Base-by-base conservation (phyloP, 1,140 invertebrate genomes). In the Scaptomyza graminum region DNA sequence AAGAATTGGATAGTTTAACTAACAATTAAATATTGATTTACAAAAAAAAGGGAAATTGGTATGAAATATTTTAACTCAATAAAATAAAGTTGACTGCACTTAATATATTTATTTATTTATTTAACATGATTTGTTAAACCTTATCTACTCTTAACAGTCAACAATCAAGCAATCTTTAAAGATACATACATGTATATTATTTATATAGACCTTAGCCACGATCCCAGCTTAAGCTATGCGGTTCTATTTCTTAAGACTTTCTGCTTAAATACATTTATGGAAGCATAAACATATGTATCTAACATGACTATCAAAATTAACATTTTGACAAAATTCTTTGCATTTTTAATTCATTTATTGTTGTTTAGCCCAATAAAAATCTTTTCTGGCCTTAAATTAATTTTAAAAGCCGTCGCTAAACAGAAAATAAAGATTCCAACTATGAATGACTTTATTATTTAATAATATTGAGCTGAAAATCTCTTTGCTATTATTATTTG, bases 261-360 rank as follows among this genome's bases (percentile, higher is more conserved):
- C 7, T 9, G 6, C 31, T n/a, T 13, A n/a, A 49, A 28, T 49
- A 25, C 22, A n/a, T 49, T n/a, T 41, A 39, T 39, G 9, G 12
- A 11, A 25, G 22, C n/a, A 50, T 28, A 18, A 13, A 56, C 8
- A 22, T 12, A 25, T 7, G n/a, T 56, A 13, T 41, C 9, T 3
- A 15, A 31, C 34, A 57, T 25, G 2, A 12, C 37, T 41, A 25
- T 9, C 11, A 8, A 55, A 41, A 57, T 57, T 31, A 46, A 46
- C 25, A 46, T 11, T n/a, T 57, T 57, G 41, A 57, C 46, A 34
- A 57, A 57, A 46, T 34, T 57, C 25, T 16, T 28, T 12, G 41
- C 41, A 57, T 28, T 57, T 46, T 31, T 28, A 57, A 46, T 57
- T 11, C 15, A 22, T 56, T 57, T 57, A 46, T 57, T 16, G 41